A percentile compares a stretch with the other conserved stretches of the same genome.
Conservation (phyloP, 2,797 vertebrate species). For the Melanotaenia trifasciata region DNA sequence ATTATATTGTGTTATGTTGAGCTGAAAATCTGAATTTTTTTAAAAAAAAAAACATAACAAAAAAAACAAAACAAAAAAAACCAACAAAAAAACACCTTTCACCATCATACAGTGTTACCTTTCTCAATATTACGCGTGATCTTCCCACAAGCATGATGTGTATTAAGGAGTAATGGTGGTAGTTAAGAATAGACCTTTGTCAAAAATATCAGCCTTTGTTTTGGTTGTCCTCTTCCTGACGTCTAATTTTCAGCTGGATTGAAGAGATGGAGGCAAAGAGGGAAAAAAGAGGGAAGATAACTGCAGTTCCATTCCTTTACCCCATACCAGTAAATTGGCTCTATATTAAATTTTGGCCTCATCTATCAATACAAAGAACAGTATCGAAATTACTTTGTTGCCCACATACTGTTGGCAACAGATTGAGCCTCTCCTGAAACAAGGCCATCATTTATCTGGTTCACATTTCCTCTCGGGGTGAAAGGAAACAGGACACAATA, state of each 20-base stretch:
- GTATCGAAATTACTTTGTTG: conserved; percentile 81
- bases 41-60: conserved; percentile 9
- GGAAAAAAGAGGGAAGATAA: conserved; percentile 61
- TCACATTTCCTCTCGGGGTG: conserved; percentile 74
- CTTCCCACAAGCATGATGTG: conserved; percentile 16
- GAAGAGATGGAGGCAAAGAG: conserved; percentile 41
- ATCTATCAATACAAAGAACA: conserved; percentile 81
- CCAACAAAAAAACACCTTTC: conserved; percentile 2
- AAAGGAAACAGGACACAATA: conserved; percentile 65
- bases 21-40: conserved; percentile 4
- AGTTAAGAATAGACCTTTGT: conserved; percentile 36
- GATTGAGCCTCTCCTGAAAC: conserved; percentile 76
- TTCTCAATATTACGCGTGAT: conserved; percentile 5
- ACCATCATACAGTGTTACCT: conserved; percentile 7
- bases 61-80: too few species aligned
- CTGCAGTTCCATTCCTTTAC: conserved; percentile 62
- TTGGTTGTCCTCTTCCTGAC: conserved; percentile 47
- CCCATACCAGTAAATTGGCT: conserved; percentile 74
- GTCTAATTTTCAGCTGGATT: conserved; percentile 58
- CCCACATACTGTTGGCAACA: conserved; percentile 77
- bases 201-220: conserved; percentile 49
- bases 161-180: conserved; percentile 26
- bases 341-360: conserved; percentile 79
- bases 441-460: conserved; percentile 79
- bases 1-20: neutral